Evolutionary conservation across 2,113 vertebrate species (phyloP).

Genomic region (Myanophis thanlyinensis): DNA sequence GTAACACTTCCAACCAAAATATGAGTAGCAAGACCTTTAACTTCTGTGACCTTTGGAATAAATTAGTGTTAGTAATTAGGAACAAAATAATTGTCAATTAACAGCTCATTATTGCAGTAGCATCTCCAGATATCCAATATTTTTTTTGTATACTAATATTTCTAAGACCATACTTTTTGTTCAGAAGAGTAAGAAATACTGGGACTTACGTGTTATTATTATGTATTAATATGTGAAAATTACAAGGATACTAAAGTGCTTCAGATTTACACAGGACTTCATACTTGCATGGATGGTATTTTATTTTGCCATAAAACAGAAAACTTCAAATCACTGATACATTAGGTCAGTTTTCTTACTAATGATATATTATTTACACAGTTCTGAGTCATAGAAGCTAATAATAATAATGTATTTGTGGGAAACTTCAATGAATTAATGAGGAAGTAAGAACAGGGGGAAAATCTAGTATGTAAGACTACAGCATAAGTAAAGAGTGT

Average conservation of each 20-base stretch:
- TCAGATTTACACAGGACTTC: not conserved
- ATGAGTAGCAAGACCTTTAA: slow-evolving; percentile 93
- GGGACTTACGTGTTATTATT: not conserved
- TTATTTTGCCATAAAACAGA: not conserved
- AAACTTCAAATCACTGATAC: not conserved
- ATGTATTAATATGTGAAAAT: not conserved
- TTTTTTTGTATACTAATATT: not conserved
- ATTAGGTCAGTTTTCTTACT: not conserved
- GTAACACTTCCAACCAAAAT: slow-evolving; percentile 95
- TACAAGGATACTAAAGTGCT: not conserved
- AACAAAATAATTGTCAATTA: not conserved
- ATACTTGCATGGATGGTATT: not conserved
- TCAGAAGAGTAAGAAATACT: not conserved
- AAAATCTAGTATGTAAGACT: not conserved
- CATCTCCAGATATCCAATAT: not conserved
- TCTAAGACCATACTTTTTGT: not conserved
- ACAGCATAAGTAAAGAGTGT: not conserved
- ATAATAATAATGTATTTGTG: not conserved
- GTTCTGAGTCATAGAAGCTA: not conserved
- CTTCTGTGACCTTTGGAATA: slow-evolving; percentile 85
- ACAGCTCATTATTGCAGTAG: not conserved
- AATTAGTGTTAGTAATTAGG: not conserved
- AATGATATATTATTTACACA: not conserved
- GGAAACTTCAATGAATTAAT: not conserved
- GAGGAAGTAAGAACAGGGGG: not conserved